These are phyloP conservation scores for Tetranychus truncatus DNA, from an alignment of 2,888 invertebrate genomes.

Conservation along the genomic window DNA sequence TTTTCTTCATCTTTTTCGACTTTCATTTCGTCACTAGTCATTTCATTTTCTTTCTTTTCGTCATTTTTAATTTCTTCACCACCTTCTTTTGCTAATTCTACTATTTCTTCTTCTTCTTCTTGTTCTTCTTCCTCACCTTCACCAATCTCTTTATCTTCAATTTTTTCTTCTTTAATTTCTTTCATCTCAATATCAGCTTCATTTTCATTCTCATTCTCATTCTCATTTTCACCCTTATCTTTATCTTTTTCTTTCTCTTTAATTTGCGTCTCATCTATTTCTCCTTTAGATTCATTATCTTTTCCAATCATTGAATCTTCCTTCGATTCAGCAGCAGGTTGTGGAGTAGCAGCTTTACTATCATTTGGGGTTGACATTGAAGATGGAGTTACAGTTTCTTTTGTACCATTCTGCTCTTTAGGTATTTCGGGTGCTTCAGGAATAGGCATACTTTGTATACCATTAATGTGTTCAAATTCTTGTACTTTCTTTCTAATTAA, in stretches of 20 bases:
- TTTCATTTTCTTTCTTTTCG: not conserved
- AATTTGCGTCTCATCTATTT: not conserved
- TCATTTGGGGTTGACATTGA: constrained; percentile 23
- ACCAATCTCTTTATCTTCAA: not conserved
- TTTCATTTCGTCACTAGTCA: constrained; percentile 13
- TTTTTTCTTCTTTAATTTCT: not conserved
- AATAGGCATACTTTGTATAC: constrained; percentile 83
- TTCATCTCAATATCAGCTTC: not conserved
- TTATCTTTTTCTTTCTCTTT: not conserved
- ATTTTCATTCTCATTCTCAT: not conserved
- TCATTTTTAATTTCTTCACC: not conserved
- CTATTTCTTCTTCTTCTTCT: not conserved
- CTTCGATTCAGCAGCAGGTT: constrained; percentile 28
- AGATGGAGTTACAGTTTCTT: constrained; percentile 8
- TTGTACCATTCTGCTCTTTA: constrained; percentile 5
- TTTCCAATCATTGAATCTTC: constrained; percentile 28
- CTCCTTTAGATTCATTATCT: not conserved
- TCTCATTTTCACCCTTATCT: not conserved
- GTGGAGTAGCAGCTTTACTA: constrained; percentile 25
- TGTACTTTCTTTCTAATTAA: constrained; percentile 93
- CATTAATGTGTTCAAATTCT: constrained; percentile 96
- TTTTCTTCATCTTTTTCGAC: not conserved
- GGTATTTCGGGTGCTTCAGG: constrained; percentile 24
- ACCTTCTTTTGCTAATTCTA: constrained; percentile 3
- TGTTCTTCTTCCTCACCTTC: not conserved